Base-by-base conservation (phyloP, 2,797 vertebrate species). In the Parambassis ranga region DNA sequence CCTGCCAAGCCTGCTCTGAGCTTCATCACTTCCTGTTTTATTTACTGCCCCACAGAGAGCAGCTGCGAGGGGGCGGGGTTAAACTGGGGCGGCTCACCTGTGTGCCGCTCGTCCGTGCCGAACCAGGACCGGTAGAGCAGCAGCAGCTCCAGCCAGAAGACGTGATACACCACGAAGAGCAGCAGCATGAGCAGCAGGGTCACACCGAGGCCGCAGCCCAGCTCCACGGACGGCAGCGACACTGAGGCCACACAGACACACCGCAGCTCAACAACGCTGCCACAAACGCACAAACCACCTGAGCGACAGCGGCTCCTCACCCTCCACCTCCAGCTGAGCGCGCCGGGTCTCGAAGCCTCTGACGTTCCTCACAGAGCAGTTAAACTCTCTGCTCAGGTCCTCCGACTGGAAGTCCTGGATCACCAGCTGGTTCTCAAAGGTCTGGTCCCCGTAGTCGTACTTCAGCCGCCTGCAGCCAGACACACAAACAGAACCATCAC, bases 81-180 rank as follows among this genome's bases (percentile, higher is more conserved):
- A 4, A 7, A 14, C 27, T 10, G n/a, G 10, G 41, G 10, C 2
- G 20, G 0, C 65, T 48, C 89, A 98, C 96, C 97, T 71, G 94
- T 90, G 86, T 94, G 90, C 1, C 95, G 92, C 91, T 98, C 96
- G 23, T 97, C 95, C 0, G 94, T 95, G 68, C 96, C 95, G 60
- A 98, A 98, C 87, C 96, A 94, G 79, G 95, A 95, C 6, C 96
- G 92, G 36, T 99, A 99, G 64, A 98, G 91, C 41, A 99, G 92
- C 64, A 97, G 94, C 87, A 98, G 92, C 84, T 99, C 96, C 58
- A 99, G 77, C 95, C 96, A 95, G 84, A 96, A 99, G 32, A 97
- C 89, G 0, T 96, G 95, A 73, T 97, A 98, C 20, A 97, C 1
- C 3, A 96, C 80, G 1, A 96, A 95, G 64, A 98, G 91, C 10